A percentile compares a stretch with the other conserved stretches of the same genome.
Evolutionary conservation across 2,888 invertebrate genomes (phyloP).

Genomic region (Rosalia funebris): DNA sequence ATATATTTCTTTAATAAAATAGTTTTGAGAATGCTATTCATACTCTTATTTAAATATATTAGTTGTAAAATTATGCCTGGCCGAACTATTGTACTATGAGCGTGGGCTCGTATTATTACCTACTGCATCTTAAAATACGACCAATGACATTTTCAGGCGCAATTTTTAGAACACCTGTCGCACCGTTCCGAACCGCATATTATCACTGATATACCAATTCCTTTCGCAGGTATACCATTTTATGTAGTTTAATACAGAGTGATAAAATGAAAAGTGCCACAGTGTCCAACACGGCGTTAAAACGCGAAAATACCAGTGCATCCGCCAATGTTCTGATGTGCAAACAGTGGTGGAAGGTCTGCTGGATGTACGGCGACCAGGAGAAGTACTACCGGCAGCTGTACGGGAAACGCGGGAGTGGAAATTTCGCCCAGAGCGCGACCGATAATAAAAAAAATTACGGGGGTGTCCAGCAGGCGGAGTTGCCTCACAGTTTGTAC

Average conservation of each 20-base stretch:
- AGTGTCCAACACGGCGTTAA: constrained; percentile 55
- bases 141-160: background rate
- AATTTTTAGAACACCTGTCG: constrained; percentile 13
- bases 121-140: too few relatives aligned
- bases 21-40: too few relatives aligned
- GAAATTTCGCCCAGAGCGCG: constrained; percentile 15
- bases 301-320: constrained; percentile 59
- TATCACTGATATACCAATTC: background rate
- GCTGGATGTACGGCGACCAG: constrained; percentile 87
- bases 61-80: too few relatives aligned
- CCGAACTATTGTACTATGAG: too few relatives aligned
- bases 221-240: constrained; percentile 8
- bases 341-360: constrained; percentile 91
- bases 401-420: constrained; percentile 67
- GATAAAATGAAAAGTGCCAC: constrained; percentile 43
- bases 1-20: too few relatives aligned
- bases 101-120: too few relatives aligned
- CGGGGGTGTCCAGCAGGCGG: constrained; percentile 23
- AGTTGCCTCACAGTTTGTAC: constrained; percentile 41
- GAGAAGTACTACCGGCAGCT: constrained; percentile 86
- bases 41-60: too few relatives aligned
- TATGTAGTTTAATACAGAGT: constrained; percentile 1
- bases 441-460: constrained; percentile 35
- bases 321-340: constrained; percentile 82
- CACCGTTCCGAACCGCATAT: background rate